Evolutionary conservation across 2,888 invertebrate genomes (phyloP), one percentile per base, ranked within the genome.

Genomic region (Apamea epomidion): DNA sequence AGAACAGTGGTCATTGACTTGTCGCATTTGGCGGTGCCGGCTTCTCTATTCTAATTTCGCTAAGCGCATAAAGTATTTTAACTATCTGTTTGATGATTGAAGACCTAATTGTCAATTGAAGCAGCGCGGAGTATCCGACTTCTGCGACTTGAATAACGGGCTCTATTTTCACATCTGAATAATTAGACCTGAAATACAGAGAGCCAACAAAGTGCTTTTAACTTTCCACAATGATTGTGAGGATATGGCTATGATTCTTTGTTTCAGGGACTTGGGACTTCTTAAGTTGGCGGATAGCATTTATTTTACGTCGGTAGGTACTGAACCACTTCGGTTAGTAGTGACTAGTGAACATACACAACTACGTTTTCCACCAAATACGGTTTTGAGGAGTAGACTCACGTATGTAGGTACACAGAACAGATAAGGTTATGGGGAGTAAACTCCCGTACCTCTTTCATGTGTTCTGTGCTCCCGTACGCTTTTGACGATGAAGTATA

Each of bases 1-100:
- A 78, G 81, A 78, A 86, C 89, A 86, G 76, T 87, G 83, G 75
- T 87, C 89, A 80, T 78, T 80, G 83, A 86, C 86, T 78, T 67
- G 82, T 82, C 75, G 48, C 77, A 76, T 85, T 88, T 83, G 62
- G 78, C 88, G 54, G 69, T 42, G 73, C 51, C 70, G 60, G 86
- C 74, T 80, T 84, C 71, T 74, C 77, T 83, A 76, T 77, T 79
- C 62, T 78, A 76, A 82, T 88, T 86, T 82, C 58, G 67, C 65
- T 75, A 78, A 58, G 74, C 60, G 18, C 64, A 72, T 73, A 51
- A 74, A 69, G 58, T 75, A 60, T 78, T 83, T 62, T 16, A 74
- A 67, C 18, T 83, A 70, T 65, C 21, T 64, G 64, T 68, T 81
- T 77, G 72, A 81, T 81, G 76, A 88, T 76, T 73, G 65, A 75